phyloP scores from a whole-genome alignment of 2,113 vertebrate species.

The Pteropus alecto region DNA sequence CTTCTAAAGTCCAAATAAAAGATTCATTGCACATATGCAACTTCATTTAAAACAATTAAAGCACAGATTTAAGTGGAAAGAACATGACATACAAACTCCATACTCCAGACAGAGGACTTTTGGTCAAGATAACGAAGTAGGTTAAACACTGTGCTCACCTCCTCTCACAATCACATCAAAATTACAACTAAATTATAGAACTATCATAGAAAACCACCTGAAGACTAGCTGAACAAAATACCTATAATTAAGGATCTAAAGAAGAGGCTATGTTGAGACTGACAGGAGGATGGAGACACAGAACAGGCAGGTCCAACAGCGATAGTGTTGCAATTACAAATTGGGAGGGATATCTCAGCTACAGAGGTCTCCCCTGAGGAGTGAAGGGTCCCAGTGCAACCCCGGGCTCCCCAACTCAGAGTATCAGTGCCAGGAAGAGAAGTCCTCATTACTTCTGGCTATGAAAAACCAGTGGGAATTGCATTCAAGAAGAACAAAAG shows the following conservation, averaged over 20 bases:
- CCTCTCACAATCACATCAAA: too few species aligned
- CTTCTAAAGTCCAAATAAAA: neutral
- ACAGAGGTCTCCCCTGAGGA: neutral
- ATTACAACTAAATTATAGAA: too few species aligned
- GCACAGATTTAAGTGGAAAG: neutral
- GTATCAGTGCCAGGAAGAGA: neutral
- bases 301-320: neutral
- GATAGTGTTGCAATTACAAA: neutral
- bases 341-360: neutral
- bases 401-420: neutral
- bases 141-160: too few species aligned
- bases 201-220: too few species aligned
- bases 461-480: neutral
- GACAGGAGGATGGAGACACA: too few species aligned
- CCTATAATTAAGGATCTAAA: neutral
- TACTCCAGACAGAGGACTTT: neutral
- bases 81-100: neutral
- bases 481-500: neutral
- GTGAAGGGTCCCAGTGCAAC: neutral
- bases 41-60: neutral
- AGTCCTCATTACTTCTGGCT: too few species aligned
- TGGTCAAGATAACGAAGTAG: too few species aligned
- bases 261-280: too few species aligned
- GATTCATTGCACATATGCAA: neutral
- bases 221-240: neutral